Conservation (phyloP, 2,888 invertebrate genomes). For the Ectemnius cavifrons region DNA sequence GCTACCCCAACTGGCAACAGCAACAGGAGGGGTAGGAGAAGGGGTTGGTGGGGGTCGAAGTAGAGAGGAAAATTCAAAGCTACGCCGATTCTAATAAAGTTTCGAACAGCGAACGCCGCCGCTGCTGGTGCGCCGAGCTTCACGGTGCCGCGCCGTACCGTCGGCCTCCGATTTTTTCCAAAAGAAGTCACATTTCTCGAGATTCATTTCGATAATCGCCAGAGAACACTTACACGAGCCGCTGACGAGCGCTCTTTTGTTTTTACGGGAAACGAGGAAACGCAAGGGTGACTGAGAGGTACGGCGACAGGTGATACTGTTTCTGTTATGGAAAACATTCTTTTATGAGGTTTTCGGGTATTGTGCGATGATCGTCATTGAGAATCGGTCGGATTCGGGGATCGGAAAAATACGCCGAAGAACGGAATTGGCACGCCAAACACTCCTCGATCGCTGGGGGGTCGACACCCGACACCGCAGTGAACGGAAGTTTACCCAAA, state of each 20-base stretch:
- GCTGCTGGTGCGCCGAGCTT: slow-evolving; percentile 78
- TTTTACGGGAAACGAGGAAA: not conserved
- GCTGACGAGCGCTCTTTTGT: no score
- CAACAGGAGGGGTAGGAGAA: not conserved
- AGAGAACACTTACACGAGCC: no score
- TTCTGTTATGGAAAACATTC: no score
- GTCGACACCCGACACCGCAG: no score
- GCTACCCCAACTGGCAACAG: not conserved
- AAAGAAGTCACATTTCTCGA: slow-evolving; percentile 4
- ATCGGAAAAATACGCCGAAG: no score
- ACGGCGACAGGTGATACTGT: not conserved
- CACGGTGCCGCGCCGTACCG: slow-evolving; percentile 77
- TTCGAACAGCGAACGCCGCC: slow-evolving; percentile 78
- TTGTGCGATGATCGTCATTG: no score
- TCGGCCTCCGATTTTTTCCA: slow-evolving; percentile 54
- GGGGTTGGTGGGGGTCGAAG: not conserved
- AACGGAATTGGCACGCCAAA: no score
- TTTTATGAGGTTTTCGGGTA: no score
- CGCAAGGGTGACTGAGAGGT: not conserved
- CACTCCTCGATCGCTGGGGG: no score
- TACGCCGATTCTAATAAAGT: slow-evolving; percentile 70
- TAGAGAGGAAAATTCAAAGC: slow-evolving; percentile 54
- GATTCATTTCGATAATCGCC: no score
- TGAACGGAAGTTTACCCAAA: no score
- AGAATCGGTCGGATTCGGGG: no score